Base-by-base conservation (phyloP, 2,888 invertebrate genomes). In the Drosophila prostipennis region DNA sequence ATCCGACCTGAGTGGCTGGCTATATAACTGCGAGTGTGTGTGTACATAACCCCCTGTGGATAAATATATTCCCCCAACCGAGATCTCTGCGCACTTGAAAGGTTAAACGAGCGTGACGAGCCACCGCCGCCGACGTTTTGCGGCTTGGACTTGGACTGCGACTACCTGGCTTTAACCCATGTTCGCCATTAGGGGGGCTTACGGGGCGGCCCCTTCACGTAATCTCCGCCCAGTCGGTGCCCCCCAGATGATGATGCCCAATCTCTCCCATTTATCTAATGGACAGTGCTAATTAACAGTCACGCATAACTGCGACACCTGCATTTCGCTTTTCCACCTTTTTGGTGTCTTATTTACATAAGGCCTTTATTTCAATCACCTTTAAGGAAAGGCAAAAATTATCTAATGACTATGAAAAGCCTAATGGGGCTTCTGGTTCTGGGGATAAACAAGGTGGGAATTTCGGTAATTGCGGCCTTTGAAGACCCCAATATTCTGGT, bases 61-160 rank as follows among this genome's bases (percentile, higher is more conserved):
- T n/a, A 40, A 2, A 14, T 2, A 14, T 5, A 3, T 1, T 26
- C 26, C 43, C 43, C 34, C 42, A 39, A 39, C 53, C 7, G 29
- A 29, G 69, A 72, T 49, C 64, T 52, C 39, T 63, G 64, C 60
- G 74, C 76, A 77, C 75, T 77, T 78, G 80, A 80, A 75, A 77
- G 65, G 59, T 76, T 74, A 80, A 76, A 74, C 65, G 79, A 80
- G 64, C 74, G 69, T 78, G 75, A 76, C 77, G 68, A 59, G 70
- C 42, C 46, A 51, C 57, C 53, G 59, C 57, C 53, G 59, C 46
- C 55, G 46, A 32, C 54, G 32, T 48, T 48, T 11, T 55, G 57
- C 43, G 53, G 49, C 71, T 52, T 70, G 59, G 69, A 46, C 53
- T 67, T 53, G 55, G 68, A 40, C 26, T 26, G 6, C 72, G 70